Evolutionary conservation across 2,888 invertebrate species (phyloP).

Genomic region (Chorisops tibialis): DNA sequence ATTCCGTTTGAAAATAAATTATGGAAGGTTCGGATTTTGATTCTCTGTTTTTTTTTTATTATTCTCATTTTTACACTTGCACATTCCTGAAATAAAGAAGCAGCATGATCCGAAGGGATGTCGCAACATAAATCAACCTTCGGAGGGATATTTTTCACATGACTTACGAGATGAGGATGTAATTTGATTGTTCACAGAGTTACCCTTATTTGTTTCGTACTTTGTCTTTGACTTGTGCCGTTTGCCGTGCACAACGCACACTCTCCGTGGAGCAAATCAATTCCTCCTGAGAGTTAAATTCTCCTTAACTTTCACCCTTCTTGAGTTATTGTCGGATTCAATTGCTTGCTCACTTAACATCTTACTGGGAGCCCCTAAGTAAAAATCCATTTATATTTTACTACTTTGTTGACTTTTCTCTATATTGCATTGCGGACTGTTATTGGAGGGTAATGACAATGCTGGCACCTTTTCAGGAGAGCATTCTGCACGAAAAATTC

Average conservation of each 20-base stretch:
- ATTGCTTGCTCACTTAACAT: constrained; percentile 18
- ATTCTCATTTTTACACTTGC: not conserved
- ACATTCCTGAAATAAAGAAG: constrained; percentile 5
- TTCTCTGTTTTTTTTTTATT: constrained; percentile 2
- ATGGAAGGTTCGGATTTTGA: constrained; percentile 18
- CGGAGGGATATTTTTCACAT: constrained; percentile 31
- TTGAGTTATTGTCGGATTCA: constrained; percentile 10
- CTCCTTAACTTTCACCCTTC: constrained; percentile 3
- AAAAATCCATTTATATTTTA: too few relatives aligned
- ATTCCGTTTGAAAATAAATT: constrained; percentile 30
- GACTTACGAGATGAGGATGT: constrained; percentile 32
- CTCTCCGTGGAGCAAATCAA: not conserved
- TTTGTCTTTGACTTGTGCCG: constrained; percentile 6
- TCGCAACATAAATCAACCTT: constrained; percentile 28
- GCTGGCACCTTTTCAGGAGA: too few relatives aligned
- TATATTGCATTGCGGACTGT: too few relatives aligned
- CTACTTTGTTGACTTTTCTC: too few relatives aligned
- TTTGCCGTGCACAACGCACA: constrained; percentile 1
- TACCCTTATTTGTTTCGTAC: constrained; percentile 30
- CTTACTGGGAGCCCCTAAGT: not conserved
- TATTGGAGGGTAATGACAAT: too few relatives aligned
- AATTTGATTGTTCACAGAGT: constrained; percentile 32
- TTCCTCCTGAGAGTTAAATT: not conserved
- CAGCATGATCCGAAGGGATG: constrained; percentile 25
- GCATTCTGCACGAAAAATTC: too few relatives aligned